Evolutionary conservation across 2,113 vertebrate genomes (phyloP).

Genomic region (Sinocyclocheilus grahami): DNA sequence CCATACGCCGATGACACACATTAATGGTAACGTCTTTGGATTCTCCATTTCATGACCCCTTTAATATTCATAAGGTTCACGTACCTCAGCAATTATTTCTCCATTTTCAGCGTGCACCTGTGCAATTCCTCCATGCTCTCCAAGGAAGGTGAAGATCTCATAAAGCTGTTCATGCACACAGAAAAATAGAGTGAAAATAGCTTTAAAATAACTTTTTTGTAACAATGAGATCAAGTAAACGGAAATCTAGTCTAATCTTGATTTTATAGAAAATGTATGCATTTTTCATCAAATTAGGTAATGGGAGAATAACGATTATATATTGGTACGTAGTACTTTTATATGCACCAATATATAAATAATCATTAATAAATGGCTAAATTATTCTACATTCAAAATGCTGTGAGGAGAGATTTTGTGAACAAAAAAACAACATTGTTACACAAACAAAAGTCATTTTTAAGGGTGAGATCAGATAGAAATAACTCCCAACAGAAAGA

Average conservation of each 20-base stretch:
- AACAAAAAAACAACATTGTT: neutral
- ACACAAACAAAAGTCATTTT: neutral
- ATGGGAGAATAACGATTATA: neutral
- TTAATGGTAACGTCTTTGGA: no score
- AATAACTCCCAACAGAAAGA: neutral
- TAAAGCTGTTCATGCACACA: constrained; percentile 81
- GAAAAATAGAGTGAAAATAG: neutral
- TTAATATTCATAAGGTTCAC: neutral
- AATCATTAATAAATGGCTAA: neutral
- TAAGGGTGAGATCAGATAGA: neutral
- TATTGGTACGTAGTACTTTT: neutral
- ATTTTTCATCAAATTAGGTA: neutral
- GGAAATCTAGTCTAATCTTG: no score
- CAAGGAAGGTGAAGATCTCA: constrained; percentile 92
- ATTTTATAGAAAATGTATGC: neutral
- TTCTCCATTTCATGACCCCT: neutral
- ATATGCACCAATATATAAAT: neutral
- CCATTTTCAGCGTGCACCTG: constrained; percentile 98
- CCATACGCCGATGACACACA: no score
- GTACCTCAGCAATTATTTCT: constrained; percentile 95
- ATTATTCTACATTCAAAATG: neutral
- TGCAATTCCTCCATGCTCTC: constrained; percentile 87
- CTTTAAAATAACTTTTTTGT: neutral
- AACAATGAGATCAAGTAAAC: neutral
- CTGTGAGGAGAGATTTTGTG: neutral